Evolutionary conservation across 2,797 vertebrate genomes (phyloP).

Genomic region (Mastacembelus armatus): DNA sequence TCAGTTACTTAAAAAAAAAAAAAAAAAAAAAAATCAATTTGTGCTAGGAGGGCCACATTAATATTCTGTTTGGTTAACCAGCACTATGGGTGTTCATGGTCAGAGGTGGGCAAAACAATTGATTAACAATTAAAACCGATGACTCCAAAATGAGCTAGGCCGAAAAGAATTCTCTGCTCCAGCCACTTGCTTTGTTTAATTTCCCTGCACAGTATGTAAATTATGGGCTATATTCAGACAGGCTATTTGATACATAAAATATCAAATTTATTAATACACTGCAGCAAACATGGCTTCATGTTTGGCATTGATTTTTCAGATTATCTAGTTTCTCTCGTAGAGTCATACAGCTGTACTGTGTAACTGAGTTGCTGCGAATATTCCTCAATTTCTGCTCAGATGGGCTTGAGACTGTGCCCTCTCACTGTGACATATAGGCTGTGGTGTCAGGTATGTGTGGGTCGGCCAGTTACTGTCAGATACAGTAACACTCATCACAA

Average conservation of each 20-base stretch:
- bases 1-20: constrained; percentile 33
- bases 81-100: constrained; percentile 50
- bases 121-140: constrained; percentile 72
- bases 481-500: constrained; percentile 58
- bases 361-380: constrained; percentile 38
- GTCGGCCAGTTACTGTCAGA: constrained; percentile 67
- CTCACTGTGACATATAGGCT: constrained; percentile 66
- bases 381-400: constrained; percentile 54
- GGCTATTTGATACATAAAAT: constrained; percentile 9
- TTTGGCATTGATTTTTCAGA: constrained; percentile 23
- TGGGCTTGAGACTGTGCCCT: constrained; percentile 65
- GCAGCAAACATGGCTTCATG: constrained; percentile 2
- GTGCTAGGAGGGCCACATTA: constrained; percentile 51
- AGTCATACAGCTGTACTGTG: constrained; percentile 32
- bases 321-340: constrained; percentile 6
- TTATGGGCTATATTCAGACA: constrained; percentile 25
- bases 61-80: constrained; percentile 60
- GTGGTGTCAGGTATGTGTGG: constrained; percentile 73
- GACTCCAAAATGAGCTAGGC: constrained; percentile 51
- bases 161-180: constrained; percentile 25
- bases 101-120: constrained; percentile 58
- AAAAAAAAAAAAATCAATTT: constrained; percentile 53
- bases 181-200: constrained; percentile 33
- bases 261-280: constrained; percentile 12
- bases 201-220: constrained; percentile 30